These are phyloP conservation scores for Drosophila lowei DNA, from an alignment of 1,140 invertebrate genomes.

Conservation along the genomic window DNA sequence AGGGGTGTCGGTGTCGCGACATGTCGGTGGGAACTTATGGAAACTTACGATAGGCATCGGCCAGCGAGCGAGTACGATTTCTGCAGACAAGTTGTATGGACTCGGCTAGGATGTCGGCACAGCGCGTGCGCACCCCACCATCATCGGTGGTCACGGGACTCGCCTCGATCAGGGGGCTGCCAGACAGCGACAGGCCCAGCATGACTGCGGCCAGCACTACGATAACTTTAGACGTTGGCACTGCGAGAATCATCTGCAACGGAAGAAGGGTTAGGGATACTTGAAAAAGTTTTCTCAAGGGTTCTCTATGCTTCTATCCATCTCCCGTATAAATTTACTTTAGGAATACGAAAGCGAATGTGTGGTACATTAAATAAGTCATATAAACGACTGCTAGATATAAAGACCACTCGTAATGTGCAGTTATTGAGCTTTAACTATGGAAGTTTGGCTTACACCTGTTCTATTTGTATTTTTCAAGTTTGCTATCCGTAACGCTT, in stretches of 20 bases:
- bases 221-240: constrained; percentile 34
- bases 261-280: background rate
- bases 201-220: constrained; percentile 45
- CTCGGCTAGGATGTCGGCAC: constrained; percentile 54
- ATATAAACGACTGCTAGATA: too few species aligned
- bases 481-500: too few species aligned
- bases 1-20: too few species aligned
- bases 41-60: constrained; percentile 56
- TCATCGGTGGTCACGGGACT: constrained; percentile 22
- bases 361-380: too few species aligned
- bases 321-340: too few species aligned
- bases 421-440: too few species aligned
- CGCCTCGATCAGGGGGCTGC: constrained; percentile 25
- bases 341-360: too few species aligned
- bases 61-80: constrained; percentile 42
- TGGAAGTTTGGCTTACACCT: too few species aligned
- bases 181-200: constrained; percentile 31
- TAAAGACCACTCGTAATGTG: too few species aligned
- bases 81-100: constrained; percentile 56
- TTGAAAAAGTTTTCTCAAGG: too few species aligned
- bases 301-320: too few species aligned
- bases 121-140: constrained; percentile 43
- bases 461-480: background rate
- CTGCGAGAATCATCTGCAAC: constrained; percentile 58
- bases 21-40: background rate